Conservation (phyloP, 2,113 vertebrate genomes). For the Pandion haliaetus region DNA sequence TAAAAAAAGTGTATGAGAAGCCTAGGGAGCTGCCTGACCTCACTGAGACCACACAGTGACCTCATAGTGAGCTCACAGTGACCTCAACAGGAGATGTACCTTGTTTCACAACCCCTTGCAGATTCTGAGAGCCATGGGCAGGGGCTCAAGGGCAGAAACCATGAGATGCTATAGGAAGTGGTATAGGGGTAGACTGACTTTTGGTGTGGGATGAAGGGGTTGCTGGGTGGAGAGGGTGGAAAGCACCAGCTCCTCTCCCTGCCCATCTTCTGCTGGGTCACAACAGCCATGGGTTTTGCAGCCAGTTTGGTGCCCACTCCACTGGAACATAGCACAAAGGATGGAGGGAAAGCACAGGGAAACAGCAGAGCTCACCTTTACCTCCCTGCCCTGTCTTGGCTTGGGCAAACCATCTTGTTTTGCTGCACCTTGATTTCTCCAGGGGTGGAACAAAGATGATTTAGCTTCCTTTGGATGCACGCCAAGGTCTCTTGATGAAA, state of each 20-base stretch:
- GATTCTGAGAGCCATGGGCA: neutral
- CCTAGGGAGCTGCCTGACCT: neutral
- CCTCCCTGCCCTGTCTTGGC: neutral
- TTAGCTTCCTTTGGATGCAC: neutral
- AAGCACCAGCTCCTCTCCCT: neutral
- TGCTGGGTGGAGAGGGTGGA: neutral
- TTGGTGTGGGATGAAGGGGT: neutral
- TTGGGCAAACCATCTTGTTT: neutral
- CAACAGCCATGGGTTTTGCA: neutral
- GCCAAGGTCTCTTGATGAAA: neutral
- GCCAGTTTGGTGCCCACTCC: neutral
- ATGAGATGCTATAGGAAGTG: neutral
- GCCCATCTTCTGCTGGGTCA: neutral
- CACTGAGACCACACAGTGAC: neutral
- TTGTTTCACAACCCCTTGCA: neutral
- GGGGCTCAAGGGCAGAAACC: neutral
- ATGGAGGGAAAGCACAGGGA: neutral
- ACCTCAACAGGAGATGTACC: neutral
- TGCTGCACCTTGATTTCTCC: neutral
- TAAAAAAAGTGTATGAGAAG: neutral
- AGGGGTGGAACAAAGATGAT: neutral
- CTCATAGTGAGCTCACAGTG: neutral
- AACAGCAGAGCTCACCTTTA: neutral
- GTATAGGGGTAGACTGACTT: neutral
- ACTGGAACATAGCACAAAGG: fast-evolving